A percentile compares a stretch with the other conserved stretches of the same genome.
Conservation (phyloP, 2,888 invertebrate genomes). For the Idaea straminata region DNA sequence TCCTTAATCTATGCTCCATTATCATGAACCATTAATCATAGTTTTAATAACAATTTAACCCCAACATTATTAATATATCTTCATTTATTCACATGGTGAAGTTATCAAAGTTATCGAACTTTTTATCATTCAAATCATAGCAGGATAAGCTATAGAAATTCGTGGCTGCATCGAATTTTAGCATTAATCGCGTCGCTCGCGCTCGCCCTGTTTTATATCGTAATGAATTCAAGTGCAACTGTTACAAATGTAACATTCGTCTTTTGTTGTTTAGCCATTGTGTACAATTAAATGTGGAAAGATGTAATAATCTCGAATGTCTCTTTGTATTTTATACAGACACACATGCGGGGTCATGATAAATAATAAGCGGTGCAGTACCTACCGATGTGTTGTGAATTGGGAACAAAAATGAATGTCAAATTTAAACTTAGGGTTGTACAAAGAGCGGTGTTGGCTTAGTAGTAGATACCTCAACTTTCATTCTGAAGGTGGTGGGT, state of each 20-base stretch:
- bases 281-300: conserved; percentile 77
- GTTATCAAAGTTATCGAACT: conserved; percentile 45
- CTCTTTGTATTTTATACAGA: conserved; percentile 70
- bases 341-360: conserved; percentile 74
- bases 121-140: conserved; percentile 75
- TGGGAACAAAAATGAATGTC: conserved; percentile 71
- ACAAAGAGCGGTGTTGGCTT: no score
- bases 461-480: no score
- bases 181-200: conserved; percentile 28
- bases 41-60: conserved; percentile 80
- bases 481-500: no score
- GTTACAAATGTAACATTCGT: conserved; percentile 62
- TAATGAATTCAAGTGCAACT: conserved; percentile 68
- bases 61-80: conserved; percentile 79
- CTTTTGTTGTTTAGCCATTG: conserved; percentile 75
- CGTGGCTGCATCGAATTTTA: conserved; percentile 65
- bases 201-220: conserved; percentile 25
- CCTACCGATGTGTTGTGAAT: conserved; percentile 59
- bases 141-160: conserved; percentile 47
- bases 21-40: conserved; percentile 76
- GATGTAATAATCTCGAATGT: conserved; percentile 76
- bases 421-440: conserved; percentile 75
- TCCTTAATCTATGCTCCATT: conserved; percentile 76
- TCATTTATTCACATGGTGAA: conserved; percentile 67
- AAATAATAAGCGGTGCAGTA: conserved; percentile 45